Conservation (phyloP, 2,888 invertebrate genomes). For the Meteorus colon region DNA sequence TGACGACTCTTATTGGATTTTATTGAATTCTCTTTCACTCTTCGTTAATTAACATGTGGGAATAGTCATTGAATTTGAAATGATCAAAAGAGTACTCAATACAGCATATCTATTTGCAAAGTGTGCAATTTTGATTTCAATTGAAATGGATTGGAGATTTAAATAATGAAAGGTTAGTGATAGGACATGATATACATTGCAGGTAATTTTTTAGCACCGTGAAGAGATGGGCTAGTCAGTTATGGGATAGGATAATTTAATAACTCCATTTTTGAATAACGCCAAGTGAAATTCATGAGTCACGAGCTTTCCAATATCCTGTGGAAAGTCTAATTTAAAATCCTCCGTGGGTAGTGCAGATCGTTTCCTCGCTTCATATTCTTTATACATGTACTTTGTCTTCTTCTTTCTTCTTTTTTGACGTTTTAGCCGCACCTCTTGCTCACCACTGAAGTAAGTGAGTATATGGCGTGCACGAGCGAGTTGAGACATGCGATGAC, state of each 20-base stretch:
- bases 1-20: no score
- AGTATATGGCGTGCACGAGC: conserved; percentile 18
- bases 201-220: background rate
- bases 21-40: no score
- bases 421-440: conserved; percentile 10
- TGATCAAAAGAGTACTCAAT: no score
- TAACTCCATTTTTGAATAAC: conserved; percentile 18
- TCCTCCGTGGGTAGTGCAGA: background rate
- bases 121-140: background rate
- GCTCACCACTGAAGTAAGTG: background rate
- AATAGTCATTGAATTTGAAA: no score
- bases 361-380: background rate
- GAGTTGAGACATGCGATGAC: conserved; percentile 40
- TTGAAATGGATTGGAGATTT: background rate
- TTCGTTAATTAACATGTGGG: no score
- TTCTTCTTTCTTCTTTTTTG: background rate
- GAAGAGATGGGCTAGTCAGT: conserved; percentile 8
- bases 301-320: conserved; percentile 31
- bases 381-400: background rate
- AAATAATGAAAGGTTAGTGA: background rate
- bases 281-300: conserved; percentile 29
- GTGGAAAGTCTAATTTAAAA: conserved; percentile 33
- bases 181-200: background rate
- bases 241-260: conserved; percentile 17
- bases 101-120: no score